Evolutionary conservation across 2,113 vertebrate species (phyloP).

Genomic region (Murina feae): DNA sequence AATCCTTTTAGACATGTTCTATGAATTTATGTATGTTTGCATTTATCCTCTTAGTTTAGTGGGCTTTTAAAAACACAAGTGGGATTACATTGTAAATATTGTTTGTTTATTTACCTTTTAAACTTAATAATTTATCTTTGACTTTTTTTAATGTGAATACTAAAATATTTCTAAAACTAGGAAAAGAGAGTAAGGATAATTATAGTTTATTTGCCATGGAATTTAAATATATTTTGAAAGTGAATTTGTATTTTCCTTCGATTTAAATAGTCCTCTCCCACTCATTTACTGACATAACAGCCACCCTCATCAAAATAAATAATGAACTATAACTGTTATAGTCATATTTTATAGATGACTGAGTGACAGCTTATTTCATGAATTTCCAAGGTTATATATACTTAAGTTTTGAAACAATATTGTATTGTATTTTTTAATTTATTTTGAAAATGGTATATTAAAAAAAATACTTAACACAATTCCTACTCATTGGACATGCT

Average conservation of each 20-base stretch:
- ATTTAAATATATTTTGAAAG: conserved; percentile 43
- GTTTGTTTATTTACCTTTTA: not conserved
- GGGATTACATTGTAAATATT: not conserved
- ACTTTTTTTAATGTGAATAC: not conserved
- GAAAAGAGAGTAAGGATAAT: not conserved
- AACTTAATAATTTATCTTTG: not conserved
- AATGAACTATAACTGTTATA: not conserved
- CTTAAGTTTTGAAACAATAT: conserved; percentile 5
- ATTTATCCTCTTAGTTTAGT: not conserved
- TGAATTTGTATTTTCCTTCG: conserved; percentile 39
- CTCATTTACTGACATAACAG: not conserved
- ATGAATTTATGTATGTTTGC: not conserved
- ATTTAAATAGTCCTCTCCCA: not conserved
- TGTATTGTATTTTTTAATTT: conserved; percentile 27
- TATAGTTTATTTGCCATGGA: not conserved
- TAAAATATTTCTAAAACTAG: conserved; percentile 27
- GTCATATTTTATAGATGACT: not conserved
- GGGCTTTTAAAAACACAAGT: not conserved
- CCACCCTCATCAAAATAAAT: not conserved
- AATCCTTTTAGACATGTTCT: not conserved
- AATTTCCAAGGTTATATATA: not conserved
- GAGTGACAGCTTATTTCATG: not conserved
- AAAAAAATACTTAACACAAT: not conserved
- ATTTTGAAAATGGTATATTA: conserved; percentile 37
- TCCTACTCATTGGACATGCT: not conserved